phyloP scores from a whole-genome alignment of 1,140 invertebrate genomes.

The Centruroides sculpturatus region DNA sequence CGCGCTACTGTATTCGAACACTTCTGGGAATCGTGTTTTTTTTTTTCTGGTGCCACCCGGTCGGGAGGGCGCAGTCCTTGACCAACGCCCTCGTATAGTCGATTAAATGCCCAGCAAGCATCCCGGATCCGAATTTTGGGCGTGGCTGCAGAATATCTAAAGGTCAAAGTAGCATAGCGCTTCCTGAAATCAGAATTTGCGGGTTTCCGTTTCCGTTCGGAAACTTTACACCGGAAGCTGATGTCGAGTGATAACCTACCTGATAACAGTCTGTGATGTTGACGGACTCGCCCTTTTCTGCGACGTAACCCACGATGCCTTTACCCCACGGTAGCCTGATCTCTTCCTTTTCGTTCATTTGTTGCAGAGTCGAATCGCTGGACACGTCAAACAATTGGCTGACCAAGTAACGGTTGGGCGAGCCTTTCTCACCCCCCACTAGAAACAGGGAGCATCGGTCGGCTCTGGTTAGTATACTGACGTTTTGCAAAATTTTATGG shows the following conservation, averaged over 20 bases:
- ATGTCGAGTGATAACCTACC: slow-evolving; percentile 38
- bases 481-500: slow-evolving; percentile 92
- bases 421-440: slow-evolving; percentile 49
- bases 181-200: too few species aligned
- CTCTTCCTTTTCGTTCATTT: slow-evolving; percentile 81
- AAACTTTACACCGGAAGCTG: too few species aligned
- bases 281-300: slow-evolving; percentile 75
- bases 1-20: too few species aligned
- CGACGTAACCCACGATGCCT: slow-evolving; percentile 86
- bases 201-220: too few species aligned
- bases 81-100: too few species aligned
- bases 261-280: slow-evolving; percentile 93
- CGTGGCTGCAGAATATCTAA: too few species aligned
- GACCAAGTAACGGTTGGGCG: slow-evolving; percentile 45
- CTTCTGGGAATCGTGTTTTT: too few species aligned
- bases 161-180: too few species aligned
- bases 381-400: slow-evolving; percentile 90
- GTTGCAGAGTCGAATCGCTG: slow-evolving; percentile 69
- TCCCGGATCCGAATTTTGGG: too few species aligned
- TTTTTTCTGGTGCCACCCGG: too few species aligned
- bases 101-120: too few species aligned
- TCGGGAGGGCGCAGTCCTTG: too few species aligned
- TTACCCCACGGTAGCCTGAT: slow-evolving; percentile 66
- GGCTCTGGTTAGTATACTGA: slow-evolving; percentile 76
- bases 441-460: slow-evolving; percentile 86